Base-by-base conservation (phyloP, 2,888 invertebrate species). In the Acronicta alni region DNA sequence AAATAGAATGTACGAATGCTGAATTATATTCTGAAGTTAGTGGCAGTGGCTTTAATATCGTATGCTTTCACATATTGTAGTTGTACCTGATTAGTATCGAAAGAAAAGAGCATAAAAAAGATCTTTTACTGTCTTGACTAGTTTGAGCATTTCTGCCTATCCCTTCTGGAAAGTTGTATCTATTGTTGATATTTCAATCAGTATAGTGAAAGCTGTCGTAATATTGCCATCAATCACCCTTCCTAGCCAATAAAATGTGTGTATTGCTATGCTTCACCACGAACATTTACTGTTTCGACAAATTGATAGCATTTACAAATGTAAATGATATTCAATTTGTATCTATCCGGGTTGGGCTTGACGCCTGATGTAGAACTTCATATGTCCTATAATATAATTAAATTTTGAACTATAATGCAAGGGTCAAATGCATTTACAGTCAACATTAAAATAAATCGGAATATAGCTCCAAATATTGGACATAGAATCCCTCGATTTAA, bases 221-320 rank as follows among this genome's bases (percentile, higher is more conserved):
- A 53, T 32, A 38, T 54, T 41, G 60, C 55, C 67, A 23, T 38
- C 30, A 58, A 10, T 16, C 43, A 41, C 18, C 58, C 43, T 55
- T 60, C 30, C 41, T 17, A 10, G 14, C 17, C n/a, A 55, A 48
- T 68, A 72, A 68, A 71, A 20, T 23, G 20, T 32, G 41, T 48
- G 55, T 60, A 72, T 72, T 72, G 55, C 52, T 68, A 68, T 68
- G 60, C 72, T 52, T 42, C 67, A 60, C 32, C 67, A 68, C 72
- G 67, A 45, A 60, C 38, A 17, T 37, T 54, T 42, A 55, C 60
- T 67, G 67, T 72, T 66, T 52, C 45, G 41, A 60, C 60, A 67
- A 66, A 71, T 65, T 55, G 15, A 47, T 26, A 9, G 26, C 26
- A 12, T 30, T 30, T 30, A 2, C 10, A 30, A 12, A 30, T 30